phyloP scores from a whole-genome alignment of 2,888 invertebrate species.

The Dinocampus coccinellae region DNA sequence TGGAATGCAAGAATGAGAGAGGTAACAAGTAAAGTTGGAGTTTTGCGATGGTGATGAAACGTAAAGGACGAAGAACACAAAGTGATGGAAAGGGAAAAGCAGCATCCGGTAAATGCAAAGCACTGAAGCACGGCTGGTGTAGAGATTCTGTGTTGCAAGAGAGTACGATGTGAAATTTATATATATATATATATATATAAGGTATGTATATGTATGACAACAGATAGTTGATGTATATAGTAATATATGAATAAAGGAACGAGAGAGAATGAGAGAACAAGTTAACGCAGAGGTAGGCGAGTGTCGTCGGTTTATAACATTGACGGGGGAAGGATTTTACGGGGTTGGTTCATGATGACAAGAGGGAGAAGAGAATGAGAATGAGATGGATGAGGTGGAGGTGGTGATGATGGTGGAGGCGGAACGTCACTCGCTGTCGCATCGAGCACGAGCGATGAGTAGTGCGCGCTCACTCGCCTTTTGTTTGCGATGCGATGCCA shows the following conservation, averaged over 20 bases:
- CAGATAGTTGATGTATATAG: neutral
- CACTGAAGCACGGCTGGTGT: no score
- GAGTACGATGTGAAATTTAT: no score
- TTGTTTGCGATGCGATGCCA: conserved; percentile 61
- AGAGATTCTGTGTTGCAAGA: no score
- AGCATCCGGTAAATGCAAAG: no score
- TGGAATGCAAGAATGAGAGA: neutral
- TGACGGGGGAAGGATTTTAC: conserved; percentile 26
- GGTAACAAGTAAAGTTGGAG: no score
- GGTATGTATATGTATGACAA: neutral
- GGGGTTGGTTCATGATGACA: conserved; percentile 25
- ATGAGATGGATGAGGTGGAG: neutral
- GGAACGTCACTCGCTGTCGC: conserved; percentile 65
- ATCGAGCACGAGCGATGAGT: conserved; percentile 65
- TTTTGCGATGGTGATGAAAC: no score
- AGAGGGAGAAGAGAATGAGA: neutral
- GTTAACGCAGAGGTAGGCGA: neutral
- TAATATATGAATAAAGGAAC: neutral
- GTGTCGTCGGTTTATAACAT: neutral
- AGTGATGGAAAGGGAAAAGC: no score
- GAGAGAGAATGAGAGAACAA: neutral
- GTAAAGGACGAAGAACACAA: no score
- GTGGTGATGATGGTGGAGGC: conserved; percentile 40
- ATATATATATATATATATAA: neutral
- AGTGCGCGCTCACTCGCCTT: conserved; percentile 66